phyloP scores from a whole-genome alignment of 2,797 vertebrate genomes.

The Megaceryle alcyon region DNA sequence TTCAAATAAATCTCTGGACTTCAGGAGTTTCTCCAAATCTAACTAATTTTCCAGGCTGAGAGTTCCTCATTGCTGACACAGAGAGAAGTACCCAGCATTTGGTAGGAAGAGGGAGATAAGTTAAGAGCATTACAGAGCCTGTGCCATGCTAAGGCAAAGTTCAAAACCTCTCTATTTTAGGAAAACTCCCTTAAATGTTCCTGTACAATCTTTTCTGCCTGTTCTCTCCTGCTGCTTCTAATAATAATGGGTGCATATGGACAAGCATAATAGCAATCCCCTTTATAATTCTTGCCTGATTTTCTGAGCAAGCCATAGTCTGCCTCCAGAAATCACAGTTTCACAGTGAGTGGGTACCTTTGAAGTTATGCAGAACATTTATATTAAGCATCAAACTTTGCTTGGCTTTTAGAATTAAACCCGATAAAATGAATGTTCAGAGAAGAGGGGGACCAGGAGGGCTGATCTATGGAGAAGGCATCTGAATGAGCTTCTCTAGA shows the following conservation, averaged over 20 bases:
- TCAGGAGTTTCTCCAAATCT: background rate
- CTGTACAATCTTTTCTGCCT: background rate
- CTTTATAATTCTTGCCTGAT: slow-evolving; percentile 5
- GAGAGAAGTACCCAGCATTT: background rate
- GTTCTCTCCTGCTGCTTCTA: slow-evolving; percentile 28
- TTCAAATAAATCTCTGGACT: background rate
- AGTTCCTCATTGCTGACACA: background rate
- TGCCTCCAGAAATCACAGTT: slow-evolving; percentile 70
- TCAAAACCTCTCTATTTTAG: background rate
- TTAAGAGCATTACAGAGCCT: background rate
- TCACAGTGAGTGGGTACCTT: slow-evolving; percentile 60
- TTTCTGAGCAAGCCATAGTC: slow-evolving; percentile 53
- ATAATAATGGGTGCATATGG: slow-evolving; percentile 51
- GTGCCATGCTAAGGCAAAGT: background rate
- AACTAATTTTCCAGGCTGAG: background rate
- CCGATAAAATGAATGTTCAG: background rate
- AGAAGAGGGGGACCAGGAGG: background rate
- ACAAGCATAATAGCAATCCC: background rate
- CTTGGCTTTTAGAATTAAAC: slow-evolving; percentile 24
- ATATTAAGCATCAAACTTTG: slow-evolving; percentile 59
- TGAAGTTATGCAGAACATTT: slow-evolving; percentile 53
- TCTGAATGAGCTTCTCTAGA: background rate
- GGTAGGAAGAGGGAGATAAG: background rate
- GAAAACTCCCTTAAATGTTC: background rate
- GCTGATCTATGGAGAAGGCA: background rate